These are phyloP conservation scores for Chrysomallon squamiferum DNA, from an alignment of 1,140 invertebrate genomes.

Conservation along the genomic window DNA sequence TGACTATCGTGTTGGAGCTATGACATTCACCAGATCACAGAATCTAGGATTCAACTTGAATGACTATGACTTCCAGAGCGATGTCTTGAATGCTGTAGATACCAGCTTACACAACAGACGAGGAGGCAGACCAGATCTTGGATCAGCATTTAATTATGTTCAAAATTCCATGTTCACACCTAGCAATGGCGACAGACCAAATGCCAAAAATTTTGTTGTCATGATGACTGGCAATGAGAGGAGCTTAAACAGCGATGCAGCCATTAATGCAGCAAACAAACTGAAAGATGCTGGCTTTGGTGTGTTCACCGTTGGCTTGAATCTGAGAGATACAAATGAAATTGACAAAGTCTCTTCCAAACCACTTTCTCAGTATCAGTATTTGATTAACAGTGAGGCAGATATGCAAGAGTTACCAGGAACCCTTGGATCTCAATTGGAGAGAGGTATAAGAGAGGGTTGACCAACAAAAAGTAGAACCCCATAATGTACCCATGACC, in stretches of 20 bases:
- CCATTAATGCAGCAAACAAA: constrained; percentile 33
- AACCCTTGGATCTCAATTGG: constrained; percentile 15
- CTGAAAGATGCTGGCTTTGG: constrained; percentile 34
- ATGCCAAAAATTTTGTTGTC: constrained; percentile 47
- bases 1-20: constrained; percentile 39
- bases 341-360: constrained; percentile 38
- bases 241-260: constrained; percentile 19
- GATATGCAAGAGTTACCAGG: constrained; percentile 25
- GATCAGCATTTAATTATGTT: constrained; percentile 42
- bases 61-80: constrained; percentile 24
- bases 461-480: no score
- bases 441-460: constrained; percentile 10
- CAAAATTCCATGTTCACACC: constrained; percentile 44
- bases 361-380: constrained; percentile 29
- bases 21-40: constrained; percentile 37
- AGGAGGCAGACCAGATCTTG: constrained; percentile 17
- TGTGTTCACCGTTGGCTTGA: constrained; percentile 47
- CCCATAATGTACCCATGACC: no score
- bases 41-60: constrained; percentile 46
- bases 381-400: constrained; percentile 19
- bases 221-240: constrained; percentile 44
- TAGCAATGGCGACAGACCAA: constrained; percentile 47
- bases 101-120: background rate
- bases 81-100: background rate
- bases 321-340: constrained; percentile 35